Base-by-base conservation (phyloP, 2,888 invertebrate species). In the Clepsis dumicolana region DNA sequence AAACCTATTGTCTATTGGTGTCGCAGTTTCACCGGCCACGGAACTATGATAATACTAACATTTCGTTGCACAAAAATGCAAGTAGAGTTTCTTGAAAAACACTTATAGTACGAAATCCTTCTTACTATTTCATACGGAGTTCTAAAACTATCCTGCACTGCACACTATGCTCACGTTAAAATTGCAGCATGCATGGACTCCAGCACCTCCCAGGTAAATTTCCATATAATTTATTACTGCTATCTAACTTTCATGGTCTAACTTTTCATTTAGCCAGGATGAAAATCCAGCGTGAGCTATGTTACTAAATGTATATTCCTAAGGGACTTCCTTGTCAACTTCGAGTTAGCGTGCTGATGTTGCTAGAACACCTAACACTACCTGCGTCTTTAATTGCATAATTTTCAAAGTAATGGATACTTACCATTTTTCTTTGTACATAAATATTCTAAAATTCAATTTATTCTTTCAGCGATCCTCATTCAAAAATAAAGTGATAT, bases 201-300 rank as follows among this genome's bases (percentile, higher is more conserved):
- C 29, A 48, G 35, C 50, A 35, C 48, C 64, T 65, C 57, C 3
- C 32, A 64, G 64, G 64, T 57, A 64, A 64, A 64, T 48, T 56
- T 48, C 56, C 64, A 59, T 44, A 35, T 57, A 65, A 65, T 65
- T 57, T 65, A 65, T 65, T 57, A 50, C 64, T 25, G 64, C 38
- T 14, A 56, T 25, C 32, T 50, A 64, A 64, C 64, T 64, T 64
- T 64, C 64, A 16, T 32, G 57, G 35, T 35, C 35, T 60, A 65
- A 65, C 65, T 65, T 60, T 41, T 41, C 59, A 65, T 65, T 59
- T 60, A 27, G 59, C 65, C 41, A 14, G 57, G 35, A 65, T 65
- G 57, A 50, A 65, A 35, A 25, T 48, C 14, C 48, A 65, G 21
- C 18, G 32, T 24, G 57, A 38, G 65, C 18, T 52, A 29, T 59